A percentile compares a stretch with the other conserved stretches of the same genome.
phyloP scores from a whole-genome alignment of 2,888 invertebrate species.

The Boloria euphrosyne region DNA sequence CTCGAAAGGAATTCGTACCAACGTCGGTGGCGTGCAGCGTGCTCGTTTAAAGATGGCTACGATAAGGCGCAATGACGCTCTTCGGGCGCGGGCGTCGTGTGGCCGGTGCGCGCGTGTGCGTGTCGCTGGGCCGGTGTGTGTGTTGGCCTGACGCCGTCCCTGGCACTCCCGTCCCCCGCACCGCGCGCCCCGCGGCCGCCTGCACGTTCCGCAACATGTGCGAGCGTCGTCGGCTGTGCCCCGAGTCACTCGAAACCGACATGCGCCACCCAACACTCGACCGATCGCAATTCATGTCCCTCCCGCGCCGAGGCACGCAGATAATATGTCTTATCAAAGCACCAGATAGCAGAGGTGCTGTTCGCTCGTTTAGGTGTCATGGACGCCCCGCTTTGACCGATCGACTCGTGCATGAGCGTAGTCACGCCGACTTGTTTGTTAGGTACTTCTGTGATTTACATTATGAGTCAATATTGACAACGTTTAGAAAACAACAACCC shows the following conservation, averaged over 20 bases:
- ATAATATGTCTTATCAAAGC: constrained; percentile 75
- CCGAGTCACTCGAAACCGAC: constrained; percentile 52
- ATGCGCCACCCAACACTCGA: constrained; percentile 55
- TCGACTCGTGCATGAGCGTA: constrained; percentile 60
- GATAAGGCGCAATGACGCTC: constrained; percentile 79
- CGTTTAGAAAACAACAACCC: constrained; percentile 49
- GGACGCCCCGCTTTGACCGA: constrained; percentile 64
- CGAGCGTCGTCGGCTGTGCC: constrained; percentile 53
- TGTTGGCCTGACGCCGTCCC: constrained; percentile 64
- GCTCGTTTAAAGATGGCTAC: constrained; percentile 81
- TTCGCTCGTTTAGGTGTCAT: constrained; percentile 77
- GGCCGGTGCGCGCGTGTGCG: constrained; percentile 69
- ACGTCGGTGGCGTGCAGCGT: constrained; percentile 73
- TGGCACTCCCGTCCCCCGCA: constrained; percentile 56
- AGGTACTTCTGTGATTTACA: constrained; percentile 57
- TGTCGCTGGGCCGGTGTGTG: constrained; percentile 61
- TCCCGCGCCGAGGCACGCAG: constrained; percentile 70
- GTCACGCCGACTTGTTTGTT: constrained; percentile 62
- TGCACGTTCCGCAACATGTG: constrained; percentile 80
- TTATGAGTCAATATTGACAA: constrained; percentile 57
- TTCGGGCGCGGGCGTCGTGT: constrained; percentile 75
- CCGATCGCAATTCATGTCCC: constrained; percentile 57
- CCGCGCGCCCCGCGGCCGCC: constrained; percentile 43
- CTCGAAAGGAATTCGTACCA: constrained; percentile 75
- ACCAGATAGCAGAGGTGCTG: constrained; percentile 81